Base-by-base conservation (phyloP, 2,888 invertebrate species). In the Sialis fuliginosa region DNA sequence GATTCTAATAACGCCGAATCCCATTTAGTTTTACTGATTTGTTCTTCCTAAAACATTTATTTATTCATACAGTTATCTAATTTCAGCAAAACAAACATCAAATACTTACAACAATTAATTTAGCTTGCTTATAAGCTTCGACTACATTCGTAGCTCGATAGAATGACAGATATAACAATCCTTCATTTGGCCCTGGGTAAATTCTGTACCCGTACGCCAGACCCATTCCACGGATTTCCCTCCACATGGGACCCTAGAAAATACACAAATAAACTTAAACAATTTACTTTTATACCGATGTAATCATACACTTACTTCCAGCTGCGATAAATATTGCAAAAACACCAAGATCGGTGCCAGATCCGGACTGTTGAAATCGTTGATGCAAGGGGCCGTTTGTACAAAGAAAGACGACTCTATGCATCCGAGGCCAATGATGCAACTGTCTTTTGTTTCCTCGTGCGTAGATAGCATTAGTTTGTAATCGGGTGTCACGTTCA, bases 271-370 rank as follows among this genome's bases (percentile, higher is more conserved):
- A 22, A 22, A 22, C 22, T 22, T n/a, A 4, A 2, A 22, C 22
- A 22, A 22, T 22, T 22, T 22, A 22, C 22, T 22, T 22, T 22
- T 22, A 22, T 22, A 22, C 10, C 44, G 8, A 33, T 13, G 8
- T 3, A 39, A 41, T 22, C 34, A 35, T 39, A 9, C 2, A 49
- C 56, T 57, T 60, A 81, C 86, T 72, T 91, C 90, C 0, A 82
- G 69, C 64, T 90, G 90, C 6, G 79, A 82, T 55, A 92, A 76
- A 67, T 91, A 93, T 66, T 90, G 86, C 52, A 89, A 69, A 52
- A 83, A 83, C 33, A 91, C 78, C 54, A 79, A 65, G 32, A 91
- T 66, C 44, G 86, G 77, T 7, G 90, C 81, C 35, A 82, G 62
- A 58, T 83, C 81, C 1, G 75, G 64, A 60, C 76, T 64, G 43